phyloP scores from a whole-genome alignment of 2,797 vertebrate species.

The Balearica regulorum region DNA sequence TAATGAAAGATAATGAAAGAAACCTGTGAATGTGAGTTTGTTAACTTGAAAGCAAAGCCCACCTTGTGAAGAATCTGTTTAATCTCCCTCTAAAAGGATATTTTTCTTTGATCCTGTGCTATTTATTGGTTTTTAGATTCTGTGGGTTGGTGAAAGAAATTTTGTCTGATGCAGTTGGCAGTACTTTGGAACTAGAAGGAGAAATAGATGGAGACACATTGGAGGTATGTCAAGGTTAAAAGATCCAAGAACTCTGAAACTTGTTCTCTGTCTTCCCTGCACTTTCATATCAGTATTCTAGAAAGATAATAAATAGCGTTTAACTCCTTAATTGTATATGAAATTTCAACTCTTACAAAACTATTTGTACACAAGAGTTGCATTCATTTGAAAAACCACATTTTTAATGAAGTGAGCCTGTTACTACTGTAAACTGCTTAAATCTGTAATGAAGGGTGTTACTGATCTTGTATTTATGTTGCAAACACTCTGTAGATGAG shows the following conservation, averaged over 20 bases:
- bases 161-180: conserved; percentile 84
- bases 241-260: background rate
- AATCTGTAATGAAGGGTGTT: background rate
- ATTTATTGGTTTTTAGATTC: conserved; percentile 79
- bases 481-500: background rate
- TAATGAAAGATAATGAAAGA: background rate
- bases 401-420: background rate
- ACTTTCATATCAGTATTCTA: background rate
- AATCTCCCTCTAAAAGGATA: background rate
- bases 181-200: conserved; percentile 85
- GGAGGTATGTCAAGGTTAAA: conserved; percentile 79
- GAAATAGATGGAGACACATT: conserved; percentile 88
- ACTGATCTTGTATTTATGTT: background rate
- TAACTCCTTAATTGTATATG: background rate
- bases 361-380: background rate
- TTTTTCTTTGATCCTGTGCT: background rate
- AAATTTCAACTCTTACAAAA: background rate
- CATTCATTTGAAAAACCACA: background rate
- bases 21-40: background rate
- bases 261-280: background rate
- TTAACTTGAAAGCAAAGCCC: background rate
- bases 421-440: background rate
- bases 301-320: background rate
- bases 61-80: background rate
- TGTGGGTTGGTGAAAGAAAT: conserved; percentile 93